phyloP scores from a whole-genome alignment of 2,113 vertebrate genomes.

The Cygnus atratus region DNA sequence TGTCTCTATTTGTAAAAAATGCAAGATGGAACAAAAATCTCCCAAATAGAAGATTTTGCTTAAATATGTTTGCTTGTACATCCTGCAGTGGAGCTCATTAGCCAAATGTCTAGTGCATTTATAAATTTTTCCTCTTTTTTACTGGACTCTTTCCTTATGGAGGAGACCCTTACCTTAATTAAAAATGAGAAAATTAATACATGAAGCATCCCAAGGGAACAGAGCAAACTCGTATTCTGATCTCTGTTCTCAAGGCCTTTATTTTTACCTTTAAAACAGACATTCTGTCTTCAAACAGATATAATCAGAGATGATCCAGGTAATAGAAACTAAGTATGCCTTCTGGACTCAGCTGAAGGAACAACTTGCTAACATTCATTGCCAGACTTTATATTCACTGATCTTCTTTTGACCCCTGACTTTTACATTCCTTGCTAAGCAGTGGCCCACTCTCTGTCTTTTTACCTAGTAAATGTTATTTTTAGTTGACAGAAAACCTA shows the following conservation, averaged over 20 bases:
- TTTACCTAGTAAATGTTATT: neutral
- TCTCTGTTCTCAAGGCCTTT: neutral
- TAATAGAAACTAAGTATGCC: neutral
- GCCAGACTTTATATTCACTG: neutral
- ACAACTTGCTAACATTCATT: neutral
- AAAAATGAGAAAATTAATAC: neutral
- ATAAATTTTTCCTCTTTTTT: neutral
- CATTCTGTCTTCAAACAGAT: neutral
- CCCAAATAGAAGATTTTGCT: neutral
- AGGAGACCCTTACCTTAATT: neutral
- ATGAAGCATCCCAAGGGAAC: neutral
- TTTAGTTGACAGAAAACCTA: conserved; percentile 25
- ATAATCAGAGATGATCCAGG: neutral
- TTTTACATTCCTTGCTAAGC: neutral
- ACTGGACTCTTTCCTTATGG: neutral
- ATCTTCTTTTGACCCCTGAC: conserved; percentile 18
- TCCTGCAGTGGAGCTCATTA: neutral
- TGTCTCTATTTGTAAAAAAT: neutral
- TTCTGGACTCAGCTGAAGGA: neutral
- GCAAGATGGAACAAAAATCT: neutral
- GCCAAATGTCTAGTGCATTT: neutral
- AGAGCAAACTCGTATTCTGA: neutral
- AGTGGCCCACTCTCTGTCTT: neutral
- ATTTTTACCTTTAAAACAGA: neutral
- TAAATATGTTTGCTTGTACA: neutral